These are phyloP conservation scores for Chloropsis hardwickii DNA, from an alignment of 2,113 vertebrate species.

Conservation along the genomic window DNA sequence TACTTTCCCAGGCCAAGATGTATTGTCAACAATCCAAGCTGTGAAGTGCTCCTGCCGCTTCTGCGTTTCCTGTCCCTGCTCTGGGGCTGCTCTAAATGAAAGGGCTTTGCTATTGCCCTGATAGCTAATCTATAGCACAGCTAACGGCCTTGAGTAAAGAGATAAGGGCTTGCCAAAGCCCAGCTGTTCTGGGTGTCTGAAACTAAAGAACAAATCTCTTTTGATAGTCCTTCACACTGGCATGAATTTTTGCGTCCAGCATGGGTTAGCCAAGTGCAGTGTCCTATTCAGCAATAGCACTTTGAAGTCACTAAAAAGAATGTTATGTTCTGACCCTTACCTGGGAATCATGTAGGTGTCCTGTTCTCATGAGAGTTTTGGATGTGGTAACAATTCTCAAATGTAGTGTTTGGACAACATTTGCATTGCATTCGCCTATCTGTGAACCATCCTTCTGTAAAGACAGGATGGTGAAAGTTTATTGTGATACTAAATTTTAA, in stretches of 20 bases:
- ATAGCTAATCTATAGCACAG: not conserved
- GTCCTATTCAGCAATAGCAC: not conserved
- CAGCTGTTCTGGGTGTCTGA: not conserved
- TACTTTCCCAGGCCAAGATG: not conserved
- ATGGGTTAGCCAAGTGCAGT: not conserved
- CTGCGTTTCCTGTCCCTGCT: slow-evolving; percentile 48
- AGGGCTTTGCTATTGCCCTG: not conserved
- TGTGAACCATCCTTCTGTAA: not conserved
- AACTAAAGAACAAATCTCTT: not conserved
- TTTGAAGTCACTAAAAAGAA: not conserved
- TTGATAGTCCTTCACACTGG: not conserved
- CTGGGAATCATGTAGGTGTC: not conserved
- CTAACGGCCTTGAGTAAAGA: not conserved
- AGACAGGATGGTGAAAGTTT: not conserved
- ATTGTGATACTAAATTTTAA: not conserved
- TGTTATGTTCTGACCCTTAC: not conserved
- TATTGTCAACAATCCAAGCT: not conserved
- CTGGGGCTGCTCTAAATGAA: not conserved
- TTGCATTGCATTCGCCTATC: not conserved
- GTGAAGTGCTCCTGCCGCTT: slow-evolving; percentile 41
- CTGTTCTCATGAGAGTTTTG: not conserved
- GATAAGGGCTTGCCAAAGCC: slow-evolving; percentile 37
- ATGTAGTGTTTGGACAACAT: not conserved
- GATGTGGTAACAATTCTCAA: not conserved
- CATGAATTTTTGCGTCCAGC: not conserved